A percentile compares a stretch with the other conserved stretches of the same genome.
phyloP scores from a whole-genome alignment of 2,113 vertebrate species.

The Gavialis gangeticus region DNA sequence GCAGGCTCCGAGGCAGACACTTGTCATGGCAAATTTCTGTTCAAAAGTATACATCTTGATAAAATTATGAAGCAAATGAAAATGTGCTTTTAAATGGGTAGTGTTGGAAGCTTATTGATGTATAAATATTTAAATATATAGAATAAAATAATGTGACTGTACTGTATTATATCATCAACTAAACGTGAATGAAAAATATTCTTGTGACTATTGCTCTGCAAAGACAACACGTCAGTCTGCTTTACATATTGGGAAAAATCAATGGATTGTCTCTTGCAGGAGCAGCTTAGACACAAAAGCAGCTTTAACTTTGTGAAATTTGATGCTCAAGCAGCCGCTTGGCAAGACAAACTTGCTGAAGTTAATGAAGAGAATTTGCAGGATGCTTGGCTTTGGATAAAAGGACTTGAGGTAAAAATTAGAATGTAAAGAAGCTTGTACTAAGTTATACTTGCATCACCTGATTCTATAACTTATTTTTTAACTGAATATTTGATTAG shows the following conservation, averaged over 20 bases:
- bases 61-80: no score
- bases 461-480: neutral
- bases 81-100: no score
- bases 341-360: slow-evolving; percentile 81
- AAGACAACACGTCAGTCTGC: neutral
- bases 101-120: no score
- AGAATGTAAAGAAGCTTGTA: neutral
- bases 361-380: slow-evolving; percentile 81
- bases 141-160: neutral
- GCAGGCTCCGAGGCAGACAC: neutral
- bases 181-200: neutral
- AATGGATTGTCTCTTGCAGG: slow-evolving; percentile 75
- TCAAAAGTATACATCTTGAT: no score
- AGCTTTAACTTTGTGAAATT: slow-evolving; percentile 88
- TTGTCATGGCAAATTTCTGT: neutral
- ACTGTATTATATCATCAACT: neutral
- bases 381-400: slow-evolving; percentile 82
- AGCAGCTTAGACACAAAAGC: slow-evolving; percentile 82
- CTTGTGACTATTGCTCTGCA: neutral
- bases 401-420: slow-evolving; percentile 81
- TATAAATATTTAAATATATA: neutral
- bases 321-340: slow-evolving; percentile 77
- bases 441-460: neutral
- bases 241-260: slow-evolving; percentile 20
- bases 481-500: neutral